Evolutionary conservation across 2,797 vertebrate genomes (phyloP).

Genomic region (Glyptemys insculpta): DNA sequence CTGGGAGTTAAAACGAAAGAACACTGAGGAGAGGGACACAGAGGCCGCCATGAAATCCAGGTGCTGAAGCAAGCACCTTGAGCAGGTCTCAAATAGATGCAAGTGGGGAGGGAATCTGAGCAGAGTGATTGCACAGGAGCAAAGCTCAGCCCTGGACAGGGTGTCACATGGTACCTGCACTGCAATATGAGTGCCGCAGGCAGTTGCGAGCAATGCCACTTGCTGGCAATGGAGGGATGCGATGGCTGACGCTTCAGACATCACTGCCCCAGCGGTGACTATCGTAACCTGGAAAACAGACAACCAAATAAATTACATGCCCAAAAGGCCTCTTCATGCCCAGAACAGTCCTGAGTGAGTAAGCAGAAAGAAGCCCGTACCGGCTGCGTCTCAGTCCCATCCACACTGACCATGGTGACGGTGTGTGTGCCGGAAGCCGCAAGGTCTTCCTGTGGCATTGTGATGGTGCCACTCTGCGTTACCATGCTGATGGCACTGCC

Average conservation of each 20-base stretch:
- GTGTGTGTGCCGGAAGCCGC: constrained; percentile 45
- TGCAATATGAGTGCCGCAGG: constrained; percentile 80
- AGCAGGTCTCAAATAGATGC: accelerated
- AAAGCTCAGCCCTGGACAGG: background rate
- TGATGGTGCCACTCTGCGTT: constrained; percentile 74
- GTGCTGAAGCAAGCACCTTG: background rate
- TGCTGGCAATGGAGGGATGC: constrained; percentile 78
- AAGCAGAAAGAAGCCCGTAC: constrained; percentile 46
- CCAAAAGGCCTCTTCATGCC: background rate
- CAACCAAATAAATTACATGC: accelerated
- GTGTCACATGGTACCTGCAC: constrained; percentile 78
- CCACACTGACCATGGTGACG: constrained; percentile 66
- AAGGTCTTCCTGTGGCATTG: constrained; percentile 64
- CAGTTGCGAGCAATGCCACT: constrained; percentile 83
- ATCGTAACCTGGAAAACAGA: constrained; percentile 78
- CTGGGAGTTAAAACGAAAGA: background rate
- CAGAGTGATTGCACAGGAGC: accelerated
- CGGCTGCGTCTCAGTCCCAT: constrained; percentile 75
- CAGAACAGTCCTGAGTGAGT: background rate
- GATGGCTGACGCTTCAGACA: constrained; percentile 70
- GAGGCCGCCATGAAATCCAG: no score
- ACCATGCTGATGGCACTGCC: constrained; percentile 82
- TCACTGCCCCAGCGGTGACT: constrained; percentile 78
- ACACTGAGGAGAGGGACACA: background rate
- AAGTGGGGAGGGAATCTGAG: background rate